Percentiles rank a stretch among this genome's conserved stretches.
phyloP scores from a whole-genome alignment of 2,113 vertebrate genomes.

The Brachypodius melanocephalos region DNA sequence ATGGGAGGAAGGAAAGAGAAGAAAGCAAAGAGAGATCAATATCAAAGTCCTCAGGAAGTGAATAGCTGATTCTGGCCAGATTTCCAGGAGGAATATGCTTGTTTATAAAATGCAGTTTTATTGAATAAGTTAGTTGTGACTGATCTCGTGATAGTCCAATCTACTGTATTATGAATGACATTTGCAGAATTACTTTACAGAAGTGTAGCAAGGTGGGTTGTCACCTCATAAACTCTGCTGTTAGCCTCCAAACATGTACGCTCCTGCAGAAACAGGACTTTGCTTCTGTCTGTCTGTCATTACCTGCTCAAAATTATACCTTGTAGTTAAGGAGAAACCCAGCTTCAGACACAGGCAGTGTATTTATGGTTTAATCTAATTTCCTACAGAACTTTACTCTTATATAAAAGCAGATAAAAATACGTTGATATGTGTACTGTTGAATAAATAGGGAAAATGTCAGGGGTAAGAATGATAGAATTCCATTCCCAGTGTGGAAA shows the following conservation, averaged over 20 bases:
- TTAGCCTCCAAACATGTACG: background rate
- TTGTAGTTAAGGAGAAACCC: background rate
- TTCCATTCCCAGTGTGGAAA: background rate
- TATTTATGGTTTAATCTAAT: background rate
- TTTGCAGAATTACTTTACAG: constrained; percentile 34
- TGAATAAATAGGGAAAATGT: background rate
- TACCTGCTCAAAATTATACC: background rate
- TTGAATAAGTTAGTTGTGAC: constrained; percentile 31
- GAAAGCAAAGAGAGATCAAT: background rate
- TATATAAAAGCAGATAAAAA: background rate
- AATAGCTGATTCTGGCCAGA: constrained; percentile 43
- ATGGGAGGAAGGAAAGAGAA: background rate
- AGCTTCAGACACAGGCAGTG: background rate
- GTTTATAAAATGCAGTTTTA: constrained; percentile 43
- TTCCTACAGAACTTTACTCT: background rate
- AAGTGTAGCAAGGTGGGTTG: background rate
- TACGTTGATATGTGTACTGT: background rate
- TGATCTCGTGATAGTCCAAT: constrained; percentile 31
- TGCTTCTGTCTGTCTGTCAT: background rate
- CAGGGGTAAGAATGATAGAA: background rate
- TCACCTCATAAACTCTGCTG: background rate
- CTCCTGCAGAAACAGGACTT: background rate
- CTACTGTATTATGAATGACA: constrained; percentile 2
- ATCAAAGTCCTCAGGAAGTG: background rate
- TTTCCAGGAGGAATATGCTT: constrained; percentile 40